A percentile compares a stretch with the other conserved stretches of the same genome.
phyloP scores from a whole-genome alignment of 2,113 vertebrate genomes.

The Rhinolophus ferrumequinum region DNA sequence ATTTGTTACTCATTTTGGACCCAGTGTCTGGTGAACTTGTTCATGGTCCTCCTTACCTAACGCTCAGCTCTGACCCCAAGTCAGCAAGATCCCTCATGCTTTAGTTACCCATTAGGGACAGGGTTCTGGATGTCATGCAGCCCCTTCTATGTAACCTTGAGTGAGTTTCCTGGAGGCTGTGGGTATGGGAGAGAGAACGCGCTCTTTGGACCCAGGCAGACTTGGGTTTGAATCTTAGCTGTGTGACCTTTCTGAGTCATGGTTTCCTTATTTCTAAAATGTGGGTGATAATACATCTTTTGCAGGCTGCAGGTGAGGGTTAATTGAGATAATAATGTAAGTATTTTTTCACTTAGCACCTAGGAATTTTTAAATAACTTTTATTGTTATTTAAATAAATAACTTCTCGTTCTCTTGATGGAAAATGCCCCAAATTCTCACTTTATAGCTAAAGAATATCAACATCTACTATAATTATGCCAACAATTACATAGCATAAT shows the following conservation, averaged over 20 bases:
- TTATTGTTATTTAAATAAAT: background rate
- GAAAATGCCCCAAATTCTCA: slow-evolving; percentile 3
- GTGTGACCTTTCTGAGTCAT: background rate
- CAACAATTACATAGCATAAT: background rate
- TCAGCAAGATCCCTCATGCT: slow-evolving; percentile 54
- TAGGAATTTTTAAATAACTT: background rate
- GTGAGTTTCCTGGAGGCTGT: background rate
- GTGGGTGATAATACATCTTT: background rate
- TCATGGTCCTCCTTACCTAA: background rate
- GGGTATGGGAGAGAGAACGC: background rate
- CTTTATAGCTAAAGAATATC: background rate
- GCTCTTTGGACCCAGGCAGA: background rate
- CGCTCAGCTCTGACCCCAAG: slow-evolving; percentile 42
- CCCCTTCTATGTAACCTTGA: background rate
- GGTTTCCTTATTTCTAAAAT: slow-evolving; percentile 1
- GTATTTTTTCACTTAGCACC: background rate
- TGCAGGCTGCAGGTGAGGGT: background rate
- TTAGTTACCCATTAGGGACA: slow-evolving; percentile 51
- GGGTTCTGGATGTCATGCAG: background rate
- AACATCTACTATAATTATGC: background rate
- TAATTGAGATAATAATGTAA: background rate
- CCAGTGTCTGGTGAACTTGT: background rate
- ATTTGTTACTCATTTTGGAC: slow-evolving; percentile 66
- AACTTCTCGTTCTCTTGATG: background rate
- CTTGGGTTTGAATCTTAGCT: background rate